Conservation (phyloP, 2,113 vertebrate genomes). For the Sigmodon hispidus region DNA sequence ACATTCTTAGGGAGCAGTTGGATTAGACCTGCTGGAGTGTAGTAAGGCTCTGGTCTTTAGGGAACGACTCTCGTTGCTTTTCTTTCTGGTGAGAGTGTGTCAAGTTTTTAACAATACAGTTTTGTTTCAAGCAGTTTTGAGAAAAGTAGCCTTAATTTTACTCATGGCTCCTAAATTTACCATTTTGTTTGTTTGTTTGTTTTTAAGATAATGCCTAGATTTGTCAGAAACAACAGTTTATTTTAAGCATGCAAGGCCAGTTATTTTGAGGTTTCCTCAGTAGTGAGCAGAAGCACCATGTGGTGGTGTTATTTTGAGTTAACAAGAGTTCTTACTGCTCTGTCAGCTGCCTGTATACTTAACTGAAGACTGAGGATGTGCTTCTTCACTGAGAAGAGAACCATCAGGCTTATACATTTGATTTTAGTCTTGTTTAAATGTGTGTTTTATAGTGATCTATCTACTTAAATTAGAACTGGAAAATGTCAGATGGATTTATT, state of each 20-base stretch:
- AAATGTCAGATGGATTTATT: slow-evolving; percentile 33
- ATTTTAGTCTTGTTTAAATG: slow-evolving; percentile 64
- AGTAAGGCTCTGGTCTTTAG: neutral
- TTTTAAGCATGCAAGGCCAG: neutral
- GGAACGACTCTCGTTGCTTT: neutral
- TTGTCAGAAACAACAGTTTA: slow-evolving; percentile 5
- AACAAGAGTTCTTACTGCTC: neutral
- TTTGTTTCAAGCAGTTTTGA: neutral
- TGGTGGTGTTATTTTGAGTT: neutral
- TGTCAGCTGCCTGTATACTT: slow-evolving; percentile 27
- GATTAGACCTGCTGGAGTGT: neutral
- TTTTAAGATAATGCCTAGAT: slow-evolving; percentile 32
- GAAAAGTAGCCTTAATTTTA: neutral
- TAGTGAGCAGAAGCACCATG: neutral
- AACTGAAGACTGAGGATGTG: slow-evolving; percentile 57
- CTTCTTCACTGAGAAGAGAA: slow-evolving; percentile 63
- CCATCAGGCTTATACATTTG: slow-evolving; percentile 6
- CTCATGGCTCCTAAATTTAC: slow-evolving; percentile 31
- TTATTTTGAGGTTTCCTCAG: neutral
- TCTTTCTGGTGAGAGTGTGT: neutral
- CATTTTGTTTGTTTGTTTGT: neutral
- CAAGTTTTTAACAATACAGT: neutral
- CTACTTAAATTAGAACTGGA: slow-evolving; percentile 57
- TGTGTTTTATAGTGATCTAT: slow-evolving; percentile 56
- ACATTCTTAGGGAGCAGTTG: neutral